phyloP scores from a whole-genome alignment of 2,888 invertebrate species.

The Nephrotoma appendiculata region DNA sequence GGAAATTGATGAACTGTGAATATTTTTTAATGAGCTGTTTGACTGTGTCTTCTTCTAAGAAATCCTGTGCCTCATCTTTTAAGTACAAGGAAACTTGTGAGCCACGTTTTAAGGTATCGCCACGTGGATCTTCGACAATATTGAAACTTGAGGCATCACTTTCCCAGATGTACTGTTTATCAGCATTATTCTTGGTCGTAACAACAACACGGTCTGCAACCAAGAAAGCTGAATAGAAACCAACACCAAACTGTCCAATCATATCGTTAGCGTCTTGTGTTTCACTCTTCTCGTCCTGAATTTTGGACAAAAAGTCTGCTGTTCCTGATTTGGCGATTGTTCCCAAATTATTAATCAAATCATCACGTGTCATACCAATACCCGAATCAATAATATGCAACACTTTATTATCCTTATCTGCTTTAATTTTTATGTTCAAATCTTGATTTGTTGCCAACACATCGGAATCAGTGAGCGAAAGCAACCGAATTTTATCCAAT shows the following conservation, averaged over 20 bases:
- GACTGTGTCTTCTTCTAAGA: constrained; percentile 82
- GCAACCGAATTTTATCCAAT: constrained; percentile 89
- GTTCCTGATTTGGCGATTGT: constrained; percentile 98
- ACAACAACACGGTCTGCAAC: constrained; percentile 95
- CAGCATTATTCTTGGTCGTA: constrained; percentile 87
- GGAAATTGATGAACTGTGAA: constrained; percentile 99
- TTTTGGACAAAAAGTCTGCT: constrained; percentile 85
- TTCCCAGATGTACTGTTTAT: constrained; percentile 94
- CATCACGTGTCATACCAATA: constrained; percentile 91
- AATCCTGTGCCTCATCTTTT: constrained; percentile 96
- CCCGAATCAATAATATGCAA: constrained; percentile 94
- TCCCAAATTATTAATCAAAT: constrained; percentile 90
- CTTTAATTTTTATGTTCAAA: constrained; percentile 76
- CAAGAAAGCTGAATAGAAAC: constrained; percentile 96
- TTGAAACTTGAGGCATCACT: constrained; percentile 85
- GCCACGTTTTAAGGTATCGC: constrained; percentile 80
- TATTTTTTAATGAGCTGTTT: constrained; percentile 89
- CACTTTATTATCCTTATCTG: constrained; percentile 81
- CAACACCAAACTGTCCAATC: constrained; percentile 99
- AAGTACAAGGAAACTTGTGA: constrained; percentile 73
- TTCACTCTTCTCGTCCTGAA: constrained; percentile 46
- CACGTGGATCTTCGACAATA: constrained; percentile 87
- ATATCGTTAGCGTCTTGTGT: constrained; percentile 79
- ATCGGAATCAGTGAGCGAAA: constrained; percentile 75
- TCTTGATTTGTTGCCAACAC: constrained; percentile 69